phyloP scores from a whole-genome alignment of 2,113 vertebrate genomes.

The Acrocephalus arundinaceus region DNA sequence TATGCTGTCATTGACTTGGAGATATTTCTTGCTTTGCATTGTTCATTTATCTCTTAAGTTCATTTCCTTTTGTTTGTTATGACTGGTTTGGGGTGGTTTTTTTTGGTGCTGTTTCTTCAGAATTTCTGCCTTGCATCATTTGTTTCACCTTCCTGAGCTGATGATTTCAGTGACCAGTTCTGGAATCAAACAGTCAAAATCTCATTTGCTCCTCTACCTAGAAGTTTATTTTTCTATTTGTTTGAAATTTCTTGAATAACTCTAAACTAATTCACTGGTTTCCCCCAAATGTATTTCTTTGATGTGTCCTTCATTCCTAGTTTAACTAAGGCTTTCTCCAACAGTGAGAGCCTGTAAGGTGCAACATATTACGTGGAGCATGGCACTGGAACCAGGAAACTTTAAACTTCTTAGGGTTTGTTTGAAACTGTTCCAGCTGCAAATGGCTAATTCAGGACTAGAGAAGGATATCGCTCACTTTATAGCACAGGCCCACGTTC shows the following conservation, averaged over 20 bases:
- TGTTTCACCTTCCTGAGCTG: not conserved
- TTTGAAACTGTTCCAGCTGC: not conserved
- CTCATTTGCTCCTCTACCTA: not conserved
- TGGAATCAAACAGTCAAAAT: not conserved
- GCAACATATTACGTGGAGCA: not conserved
- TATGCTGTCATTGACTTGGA: not conserved
- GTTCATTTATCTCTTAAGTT: not conserved
- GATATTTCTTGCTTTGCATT: not conserved
- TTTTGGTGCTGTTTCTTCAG: not conserved
- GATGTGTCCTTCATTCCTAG: not conserved
- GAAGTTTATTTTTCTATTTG: not conserved
- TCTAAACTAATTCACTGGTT: not conserved
- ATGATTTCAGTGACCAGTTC: not conserved
- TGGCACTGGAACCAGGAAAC: not conserved
- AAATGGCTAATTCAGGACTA: fast-evolving
- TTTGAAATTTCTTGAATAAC: not conserved
- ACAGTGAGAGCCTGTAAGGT: not conserved
- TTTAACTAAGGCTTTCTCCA: not conserved
- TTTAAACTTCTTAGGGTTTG: not conserved
- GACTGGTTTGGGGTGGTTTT: not conserved
- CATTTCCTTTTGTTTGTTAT: not conserved
- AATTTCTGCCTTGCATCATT: not conserved
- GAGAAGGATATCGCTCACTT: not conserved
- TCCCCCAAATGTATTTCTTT: not conserved
- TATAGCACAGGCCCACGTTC: not conserved